phyloP scores from a whole-genome alignment of 2,888 invertebrate genomes.

The Bibio marci region DNA sequence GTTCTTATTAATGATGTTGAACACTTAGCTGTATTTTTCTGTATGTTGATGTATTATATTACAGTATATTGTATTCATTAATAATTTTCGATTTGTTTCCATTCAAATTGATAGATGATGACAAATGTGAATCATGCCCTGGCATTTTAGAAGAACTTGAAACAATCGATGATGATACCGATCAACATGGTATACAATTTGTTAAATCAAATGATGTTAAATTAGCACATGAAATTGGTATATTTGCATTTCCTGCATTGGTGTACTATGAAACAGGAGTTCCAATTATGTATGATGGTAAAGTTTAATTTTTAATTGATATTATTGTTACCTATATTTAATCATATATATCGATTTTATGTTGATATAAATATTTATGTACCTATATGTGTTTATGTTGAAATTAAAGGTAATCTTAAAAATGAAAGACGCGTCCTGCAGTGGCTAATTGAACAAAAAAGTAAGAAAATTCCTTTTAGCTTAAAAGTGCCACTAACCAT shows the following conservation, averaged over 20 bases:
- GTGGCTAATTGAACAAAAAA: constrained; percentile 92
- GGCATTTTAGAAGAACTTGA: constrained; percentile 76
- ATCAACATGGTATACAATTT: constrained; percentile 83
- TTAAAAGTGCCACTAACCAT: constrained; percentile 4
- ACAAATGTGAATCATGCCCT: constrained; percentile 70
- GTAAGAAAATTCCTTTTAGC: constrained; percentile 56
- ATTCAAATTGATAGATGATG: constrained; percentile 42
- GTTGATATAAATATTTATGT: no score
- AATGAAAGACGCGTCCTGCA: constrained; percentile 88
- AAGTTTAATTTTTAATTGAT: constrained; percentile 27
- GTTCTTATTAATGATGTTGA: constrained; percentile 79
- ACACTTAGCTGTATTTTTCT: constrained; percentile 83
- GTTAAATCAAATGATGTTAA: constrained; percentile 84
- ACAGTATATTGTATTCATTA: background rate
- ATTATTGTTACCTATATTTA: background rate
- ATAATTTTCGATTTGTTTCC: constrained; percentile 2
- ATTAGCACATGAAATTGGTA: constrained; percentile 77
- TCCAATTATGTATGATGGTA: constrained; percentile 90
- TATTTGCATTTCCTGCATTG: constrained; percentile 79
- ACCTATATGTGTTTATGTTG: no score
- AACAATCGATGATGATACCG: constrained; percentile 83
- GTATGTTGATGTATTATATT: constrained; percentile 35
- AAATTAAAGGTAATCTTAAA: constrained; percentile 90
- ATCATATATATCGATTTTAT: background rate
- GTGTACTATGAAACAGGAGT: constrained; percentile 89